Percentiles rank a stretch among this genome's conserved stretches.
These are phyloP conservation scores for Acleris sparsana DNA, from an alignment of 2,888 invertebrate genomes.

Conservation along the genomic window DNA sequence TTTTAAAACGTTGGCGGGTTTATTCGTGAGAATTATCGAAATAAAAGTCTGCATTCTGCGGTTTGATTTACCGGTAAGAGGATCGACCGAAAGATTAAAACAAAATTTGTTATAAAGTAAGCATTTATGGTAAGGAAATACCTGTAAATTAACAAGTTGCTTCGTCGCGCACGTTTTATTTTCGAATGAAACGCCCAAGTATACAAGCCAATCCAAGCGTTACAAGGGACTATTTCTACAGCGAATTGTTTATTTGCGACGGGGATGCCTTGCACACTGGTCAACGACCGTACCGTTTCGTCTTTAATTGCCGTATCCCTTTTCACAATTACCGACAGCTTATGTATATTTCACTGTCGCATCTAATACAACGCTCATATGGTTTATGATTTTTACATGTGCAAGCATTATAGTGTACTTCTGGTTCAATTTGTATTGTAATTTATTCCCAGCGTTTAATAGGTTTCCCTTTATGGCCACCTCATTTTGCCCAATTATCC, in stretches of 20 bases:
- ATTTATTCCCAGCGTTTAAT: slow-evolving; percentile 43
- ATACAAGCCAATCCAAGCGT: slow-evolving; percentile 6
- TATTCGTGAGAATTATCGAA: too few species aligned
- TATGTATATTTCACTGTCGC: background rate
- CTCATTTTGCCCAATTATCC: slow-evolving; percentile 53
- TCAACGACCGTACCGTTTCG: slow-evolving; percentile 59
- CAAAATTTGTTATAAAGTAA: too few species aligned
- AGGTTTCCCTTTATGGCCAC: slow-evolving; percentile 48
- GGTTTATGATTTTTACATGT: background rate
- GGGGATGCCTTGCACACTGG: slow-evolving; percentile 50
- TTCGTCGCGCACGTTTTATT: slow-evolving; percentile 1
- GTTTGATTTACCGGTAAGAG: too few species aligned
- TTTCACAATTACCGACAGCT: slow-evolving; percentile 46
- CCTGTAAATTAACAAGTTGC: too few species aligned
- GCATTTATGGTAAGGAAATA: too few species aligned
- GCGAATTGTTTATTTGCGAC: slow-evolving; percentile 40
- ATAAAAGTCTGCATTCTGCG: too few species aligned
- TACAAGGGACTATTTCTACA: slow-evolving; percentile 38
- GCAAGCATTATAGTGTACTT: background rate
- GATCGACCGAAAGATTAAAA: too few species aligned
- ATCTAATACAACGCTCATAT: background rate
- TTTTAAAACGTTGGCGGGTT: too few species aligned
- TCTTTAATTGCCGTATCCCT: slow-evolving; percentile 52
- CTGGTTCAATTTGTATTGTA: slow-evolving; percentile 13
- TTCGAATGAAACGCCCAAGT: slow-evolving; percentile 18